Conservation (phyloP, 2,113 vertebrate genomes). For the Scalopus aquaticus region DNA sequence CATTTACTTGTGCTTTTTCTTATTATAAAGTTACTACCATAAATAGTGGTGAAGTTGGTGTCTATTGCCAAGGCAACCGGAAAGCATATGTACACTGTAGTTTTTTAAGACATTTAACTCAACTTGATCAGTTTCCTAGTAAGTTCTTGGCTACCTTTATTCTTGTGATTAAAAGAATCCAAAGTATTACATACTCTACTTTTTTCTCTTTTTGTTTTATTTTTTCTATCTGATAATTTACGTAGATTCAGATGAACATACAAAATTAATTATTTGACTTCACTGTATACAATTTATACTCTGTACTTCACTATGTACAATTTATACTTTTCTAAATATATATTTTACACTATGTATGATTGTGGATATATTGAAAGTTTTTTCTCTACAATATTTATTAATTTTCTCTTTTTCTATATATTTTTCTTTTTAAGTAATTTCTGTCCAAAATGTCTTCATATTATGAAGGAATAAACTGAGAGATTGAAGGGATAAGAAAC, state of each 20-base stretch:
- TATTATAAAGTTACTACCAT: not conserved
- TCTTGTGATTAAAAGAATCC: not conserved
- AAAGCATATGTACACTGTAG: not conserved
- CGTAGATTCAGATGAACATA: not conserved
- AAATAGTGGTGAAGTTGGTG: not conserved
- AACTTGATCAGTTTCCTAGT: not conserved
- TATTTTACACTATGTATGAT: not conserved
- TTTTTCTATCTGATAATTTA: constrained; percentile 35
- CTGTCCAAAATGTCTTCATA: not conserved
- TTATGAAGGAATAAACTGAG: not conserved
- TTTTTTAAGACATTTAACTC: not conserved
- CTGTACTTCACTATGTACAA: not conserved
- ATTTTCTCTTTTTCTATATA: not conserved
- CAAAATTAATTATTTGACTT: not conserved
- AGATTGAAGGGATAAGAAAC: not conserved
- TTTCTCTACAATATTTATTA: not conserved
- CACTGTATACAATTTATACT: too few species aligned
- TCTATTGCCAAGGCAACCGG: not conserved
- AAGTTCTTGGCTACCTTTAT: not conserved
- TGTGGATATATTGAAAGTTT: not conserved
- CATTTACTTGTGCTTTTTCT: not conserved
- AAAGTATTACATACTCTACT: not conserved
- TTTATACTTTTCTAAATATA: not conserved
- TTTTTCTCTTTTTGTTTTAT: not conserved
- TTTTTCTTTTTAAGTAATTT: not conserved